Percentiles rank a stretch among this genome's conserved stretches.
phyloP scores from a whole-genome alignment of 2,113 vertebrate species.

The Setophaga coronata region DNA sequence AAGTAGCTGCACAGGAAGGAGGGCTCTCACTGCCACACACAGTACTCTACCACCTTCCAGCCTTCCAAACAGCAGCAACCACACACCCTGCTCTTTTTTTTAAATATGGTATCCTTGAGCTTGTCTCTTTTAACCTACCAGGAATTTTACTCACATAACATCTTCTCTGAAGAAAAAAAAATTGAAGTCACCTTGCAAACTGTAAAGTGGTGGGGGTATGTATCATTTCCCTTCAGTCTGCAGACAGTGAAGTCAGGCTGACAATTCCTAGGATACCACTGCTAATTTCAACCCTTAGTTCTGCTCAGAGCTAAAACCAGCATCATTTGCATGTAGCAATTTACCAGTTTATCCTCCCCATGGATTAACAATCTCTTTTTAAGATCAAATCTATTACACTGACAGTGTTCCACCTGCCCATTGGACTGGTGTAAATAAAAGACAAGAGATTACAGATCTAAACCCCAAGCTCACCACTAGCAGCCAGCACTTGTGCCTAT shows the following conservation, averaged over 20 bases:
- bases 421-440: not conserved
- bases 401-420: not conserved
- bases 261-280: not conserved
- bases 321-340: not conserved
- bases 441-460: not conserved
- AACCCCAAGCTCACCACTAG: not conserved
- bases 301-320: not conserved
- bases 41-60: not conserved
- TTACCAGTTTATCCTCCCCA: not conserved
- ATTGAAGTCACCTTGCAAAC: not conserved
- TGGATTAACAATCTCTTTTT: not conserved
- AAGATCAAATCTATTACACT: not conserved
- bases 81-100: not conserved
- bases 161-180: not conserved
- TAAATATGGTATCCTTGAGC: not conserved
- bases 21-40: fast-evolving
- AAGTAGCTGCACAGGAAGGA: fast-evolving
- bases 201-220: not conserved
- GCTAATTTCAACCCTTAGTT: not conserved
- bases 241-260: not conserved
- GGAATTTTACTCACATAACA: not conserved
- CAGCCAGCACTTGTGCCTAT: not conserved
- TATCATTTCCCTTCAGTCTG: not conserved
- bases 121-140: not conserved
- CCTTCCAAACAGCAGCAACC: not conserved